Conservation (phyloP, 2,888 invertebrate species). For the Oxytorus armatus region DNA sequence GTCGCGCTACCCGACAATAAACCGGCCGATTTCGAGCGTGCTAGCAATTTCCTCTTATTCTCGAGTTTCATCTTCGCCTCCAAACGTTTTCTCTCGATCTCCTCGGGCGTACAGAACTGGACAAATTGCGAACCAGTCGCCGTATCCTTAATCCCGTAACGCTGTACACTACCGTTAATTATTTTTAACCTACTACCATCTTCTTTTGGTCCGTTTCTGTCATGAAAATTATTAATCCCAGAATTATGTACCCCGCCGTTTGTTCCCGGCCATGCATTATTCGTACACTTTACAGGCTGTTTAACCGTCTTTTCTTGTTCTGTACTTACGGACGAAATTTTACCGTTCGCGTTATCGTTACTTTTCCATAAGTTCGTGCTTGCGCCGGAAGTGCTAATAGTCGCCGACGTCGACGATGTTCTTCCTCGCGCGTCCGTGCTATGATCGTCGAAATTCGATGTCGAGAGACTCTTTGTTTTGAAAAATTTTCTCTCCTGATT, state of each 20-base stretch:
- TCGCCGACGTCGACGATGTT: slow-evolving; percentile 1
- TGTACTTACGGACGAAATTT: slow-evolving; percentile 72
- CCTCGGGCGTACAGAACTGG: slow-evolving; percentile 85
- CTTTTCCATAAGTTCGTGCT: slow-evolving; percentile 47
- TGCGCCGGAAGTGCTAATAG: background rate
- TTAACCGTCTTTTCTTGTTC: too few species aligned
- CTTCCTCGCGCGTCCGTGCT: background rate
- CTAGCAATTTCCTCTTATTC: slow-evolving; percentile 84
- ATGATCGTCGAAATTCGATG: slow-evolving; percentile 70
- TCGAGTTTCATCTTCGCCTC: slow-evolving; percentile 87
- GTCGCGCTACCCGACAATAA: slow-evolving; percentile 29
- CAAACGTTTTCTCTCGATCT: slow-evolving; percentile 87
- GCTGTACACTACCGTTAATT: slow-evolving; percentile 48
- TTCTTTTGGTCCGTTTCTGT: slow-evolving; percentile 71
- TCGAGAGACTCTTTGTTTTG: slow-evolving; percentile 77
- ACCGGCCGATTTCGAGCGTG: slow-evolving; percentile 32
- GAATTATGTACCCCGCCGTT: slow-evolving; percentile 60
- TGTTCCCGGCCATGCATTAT: slow-evolving; percentile 48
- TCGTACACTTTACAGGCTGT: too few species aligned
- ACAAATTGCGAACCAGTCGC: slow-evolving; percentile 65
- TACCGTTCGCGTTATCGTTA: slow-evolving; percentile 38
- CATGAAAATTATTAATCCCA: slow-evolving; percentile 63
- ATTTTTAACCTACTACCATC: slow-evolving; percentile 53
- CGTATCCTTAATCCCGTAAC: slow-evolving; percentile 41
- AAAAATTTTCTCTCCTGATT: slow-evolving; percentile 75